Evolutionary conservation across 2,888 invertebrate species (phyloP), one percentile per base, ranked within the genome.

Genomic region (Cephus pygmeus): DNA sequence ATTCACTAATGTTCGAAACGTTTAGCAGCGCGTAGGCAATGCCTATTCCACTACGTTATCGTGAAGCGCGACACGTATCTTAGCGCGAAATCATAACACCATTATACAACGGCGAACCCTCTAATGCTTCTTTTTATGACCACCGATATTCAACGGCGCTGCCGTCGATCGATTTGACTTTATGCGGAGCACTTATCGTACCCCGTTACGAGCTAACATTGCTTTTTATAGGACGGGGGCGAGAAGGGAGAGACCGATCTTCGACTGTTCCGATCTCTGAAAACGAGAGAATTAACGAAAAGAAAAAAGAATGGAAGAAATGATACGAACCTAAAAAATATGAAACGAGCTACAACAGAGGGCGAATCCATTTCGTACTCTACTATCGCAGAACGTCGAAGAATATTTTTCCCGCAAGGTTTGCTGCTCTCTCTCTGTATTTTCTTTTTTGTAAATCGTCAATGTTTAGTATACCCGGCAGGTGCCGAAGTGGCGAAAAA

Each of bases 171-270:
- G 90, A 90, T 90, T 90, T 90, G 87, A 85, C 85, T 85, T 85
- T 82, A 82, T 84, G 78, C 83, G 83, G 82, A 79, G 81, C 80
- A 91, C 90, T 91, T 91, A 91, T 91, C 91, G 90, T 91, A 86
- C 88, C 86, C 87, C 87, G 90, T 91, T 91, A 91, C 89, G 91
- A 90, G 87, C 87, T 85, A 87, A 86, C 91, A 90, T 91, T 91
- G 89, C 84, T 88, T 91, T 91, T 91, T 91, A 91, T 87, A 87
- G 87, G 85, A 81, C 79, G 78, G 83, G 82, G 40, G 56, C 31
- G 23, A 9, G 15, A 85, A 85, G 85, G 80, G 77, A 69, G 69
- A 69, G 75, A 69, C 86, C 83, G 84, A 85, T 56, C 56, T 56
- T 56, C 23, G 56, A 56, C 56, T 85, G 86, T 86, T 86, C 87